phyloP scores from a whole-genome alignment of 2,797 vertebrate genomes.

The Danio albolineatus region DNA sequence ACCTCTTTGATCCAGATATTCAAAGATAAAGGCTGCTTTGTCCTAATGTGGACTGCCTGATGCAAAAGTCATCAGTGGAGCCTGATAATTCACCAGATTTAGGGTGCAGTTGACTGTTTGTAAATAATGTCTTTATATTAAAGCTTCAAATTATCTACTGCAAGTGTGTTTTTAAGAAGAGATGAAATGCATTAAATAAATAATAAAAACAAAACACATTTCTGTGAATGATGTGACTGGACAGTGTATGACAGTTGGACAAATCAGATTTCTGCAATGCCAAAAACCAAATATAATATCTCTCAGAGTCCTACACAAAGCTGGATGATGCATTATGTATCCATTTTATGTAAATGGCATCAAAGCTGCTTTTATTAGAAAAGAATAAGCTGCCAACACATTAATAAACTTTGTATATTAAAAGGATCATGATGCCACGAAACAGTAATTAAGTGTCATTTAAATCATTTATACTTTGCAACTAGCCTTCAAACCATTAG shows the following conservation, averaged over 20 bases:
- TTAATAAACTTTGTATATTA: no score
- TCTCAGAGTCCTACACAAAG: not conserved
- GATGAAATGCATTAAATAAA: not conserved
- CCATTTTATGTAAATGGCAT: not conserved
- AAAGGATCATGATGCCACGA: no score
- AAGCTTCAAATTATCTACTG: conserved; percentile 23
- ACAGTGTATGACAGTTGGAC: conserved; percentile 31
- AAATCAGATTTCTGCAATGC: conserved; percentile 22
- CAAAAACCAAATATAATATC: not conserved
- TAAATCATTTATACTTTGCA: no score
- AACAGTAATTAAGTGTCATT: no score
- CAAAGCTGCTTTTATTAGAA: no score
- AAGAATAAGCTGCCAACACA: no score
- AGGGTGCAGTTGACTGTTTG: conserved; percentile 1
- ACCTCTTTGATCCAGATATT: conserved; percentile 2
- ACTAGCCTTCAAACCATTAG: no score
- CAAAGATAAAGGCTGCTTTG: conserved; percentile 9
- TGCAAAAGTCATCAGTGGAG: conserved; percentile 17
- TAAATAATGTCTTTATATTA: conserved; percentile 14
- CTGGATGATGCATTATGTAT: not conserved
- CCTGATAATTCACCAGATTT: conserved; percentile 20
- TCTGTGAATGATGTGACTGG: conserved; percentile 30
- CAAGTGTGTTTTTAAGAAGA: not conserved
- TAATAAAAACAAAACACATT: not conserved
- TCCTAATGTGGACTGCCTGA: conserved; percentile 19